Percentiles rank a stretch among this genome's conserved stretches.
Conservation (phyloP, 1,140 invertebrate species). For the Macrosteles quadrilineatus region DNA sequence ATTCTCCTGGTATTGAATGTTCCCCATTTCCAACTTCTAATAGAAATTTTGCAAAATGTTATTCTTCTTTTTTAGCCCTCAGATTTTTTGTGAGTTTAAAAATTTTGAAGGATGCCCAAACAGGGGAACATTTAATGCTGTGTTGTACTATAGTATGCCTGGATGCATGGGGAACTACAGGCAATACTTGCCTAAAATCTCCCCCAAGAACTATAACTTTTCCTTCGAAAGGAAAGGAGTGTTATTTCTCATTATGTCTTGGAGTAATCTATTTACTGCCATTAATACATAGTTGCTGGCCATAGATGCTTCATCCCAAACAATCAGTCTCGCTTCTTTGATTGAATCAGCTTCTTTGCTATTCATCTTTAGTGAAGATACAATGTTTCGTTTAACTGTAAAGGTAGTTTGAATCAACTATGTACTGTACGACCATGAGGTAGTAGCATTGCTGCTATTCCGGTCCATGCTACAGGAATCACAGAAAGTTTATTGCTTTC, state of each 20-base stretch:
- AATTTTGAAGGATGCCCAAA: not conserved
- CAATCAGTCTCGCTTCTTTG: slow-evolving; percentile 5
- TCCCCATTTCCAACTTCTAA: slow-evolving; percentile 1
- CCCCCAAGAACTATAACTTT: slow-evolving; percentile 2
- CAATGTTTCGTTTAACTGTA: not conserved
- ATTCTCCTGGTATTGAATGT: not conserved
- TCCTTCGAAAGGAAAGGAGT: slow-evolving; percentile 1
- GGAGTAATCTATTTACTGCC: not conserved
- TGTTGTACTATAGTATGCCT: not conserved
- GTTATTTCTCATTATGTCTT: slow-evolving; percentile 9
- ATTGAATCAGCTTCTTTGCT: not conserved
- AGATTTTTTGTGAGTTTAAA: not conserved
- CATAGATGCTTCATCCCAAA: slow-evolving; percentile 27
- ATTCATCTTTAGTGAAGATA: not conserved
- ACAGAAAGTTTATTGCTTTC: too few relatives aligned
- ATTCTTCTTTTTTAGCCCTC: slow-evolving; percentile 13
- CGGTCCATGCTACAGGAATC: too few relatives aligned
- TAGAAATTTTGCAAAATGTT: not conserved
- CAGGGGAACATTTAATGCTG: not conserved
- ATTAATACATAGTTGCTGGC: not conserved
- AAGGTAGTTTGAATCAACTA: slow-evolving; percentile 21
- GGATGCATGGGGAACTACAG: not conserved
- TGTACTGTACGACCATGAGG: not conserved
- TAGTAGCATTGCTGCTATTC: not conserved
- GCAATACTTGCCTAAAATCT: not conserved